A percentile compares a stretch with the other conserved stretches of the same genome.
These are phyloP conservation scores for Enteromius trimaculatus DNA, from an alignment of 2,797 vertebrate genomes.

Conservation along the genomic window DNA sequence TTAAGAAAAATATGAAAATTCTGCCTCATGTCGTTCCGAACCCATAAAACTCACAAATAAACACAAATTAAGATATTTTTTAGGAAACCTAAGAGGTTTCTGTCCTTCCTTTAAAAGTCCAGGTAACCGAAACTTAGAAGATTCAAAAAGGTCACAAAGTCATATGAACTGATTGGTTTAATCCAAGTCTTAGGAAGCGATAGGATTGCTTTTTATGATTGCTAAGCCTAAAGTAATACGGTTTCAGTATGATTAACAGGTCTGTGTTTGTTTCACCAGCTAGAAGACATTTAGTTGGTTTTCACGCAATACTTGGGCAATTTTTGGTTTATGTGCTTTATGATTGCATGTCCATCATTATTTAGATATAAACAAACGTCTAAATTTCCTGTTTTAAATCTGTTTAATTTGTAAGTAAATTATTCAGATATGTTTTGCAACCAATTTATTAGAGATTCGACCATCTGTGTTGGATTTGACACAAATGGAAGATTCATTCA, in stretches of 20 bases:
- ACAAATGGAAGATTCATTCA: not conserved
- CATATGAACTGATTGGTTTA: not conserved
- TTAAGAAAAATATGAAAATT: not conserved
- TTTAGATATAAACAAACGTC: not conserved
- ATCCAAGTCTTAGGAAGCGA: not conserved
- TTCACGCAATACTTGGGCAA: not conserved
- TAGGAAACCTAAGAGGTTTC: not conserved
- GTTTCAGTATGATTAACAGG: not conserved
- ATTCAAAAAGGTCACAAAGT: not conserved
- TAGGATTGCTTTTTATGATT: not conserved
- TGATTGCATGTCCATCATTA: not conserved
- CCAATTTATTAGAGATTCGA: not conserved
- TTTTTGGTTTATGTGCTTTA: not conserved
- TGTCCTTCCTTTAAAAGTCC: not conserved
- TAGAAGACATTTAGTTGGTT: not conserved
- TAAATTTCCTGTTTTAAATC: not conserved
- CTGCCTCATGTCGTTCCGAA: not conserved
- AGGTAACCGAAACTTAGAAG: not conserved
- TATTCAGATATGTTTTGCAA: not conserved
- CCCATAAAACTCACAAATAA: not conserved
- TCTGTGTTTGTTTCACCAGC: not conserved
- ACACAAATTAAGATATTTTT: not conserved
- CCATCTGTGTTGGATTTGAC: not conserved
- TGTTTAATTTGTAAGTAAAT: not conserved
- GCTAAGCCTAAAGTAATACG: not conserved